Conservation (phyloP, 2,888 invertebrate genomes). For the Tridacna gigas region DNA sequence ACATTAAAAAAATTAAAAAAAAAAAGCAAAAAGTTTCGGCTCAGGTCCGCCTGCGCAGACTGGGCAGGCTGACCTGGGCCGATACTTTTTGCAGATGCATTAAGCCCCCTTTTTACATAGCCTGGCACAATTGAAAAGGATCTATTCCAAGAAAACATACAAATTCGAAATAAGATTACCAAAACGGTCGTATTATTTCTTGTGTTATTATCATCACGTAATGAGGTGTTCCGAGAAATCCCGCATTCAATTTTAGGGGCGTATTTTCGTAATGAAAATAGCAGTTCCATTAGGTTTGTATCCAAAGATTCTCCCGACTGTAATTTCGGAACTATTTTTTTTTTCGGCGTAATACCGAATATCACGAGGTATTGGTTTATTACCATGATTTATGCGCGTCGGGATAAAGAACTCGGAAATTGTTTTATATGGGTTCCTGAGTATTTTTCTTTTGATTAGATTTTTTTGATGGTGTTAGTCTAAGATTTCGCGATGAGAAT, state of each 20-base stretch:
- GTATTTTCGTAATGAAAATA: conserved; percentile 32
- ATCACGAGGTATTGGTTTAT: conserved; percentile 12
- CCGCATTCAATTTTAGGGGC: conserved; percentile 34
- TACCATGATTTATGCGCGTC: conserved; percentile 12
- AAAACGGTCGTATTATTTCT: no score
- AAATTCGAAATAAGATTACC: no score
- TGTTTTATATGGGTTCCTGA: conserved; percentile 18
- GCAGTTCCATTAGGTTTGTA: conserved; percentile 31
- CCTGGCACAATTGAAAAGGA: no score
- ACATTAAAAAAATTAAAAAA: no score
- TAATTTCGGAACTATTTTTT: conserved; percentile 40
- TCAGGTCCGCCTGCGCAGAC: no score
- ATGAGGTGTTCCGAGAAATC: no score
- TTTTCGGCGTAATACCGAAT: not conserved
- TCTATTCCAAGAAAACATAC: no score
- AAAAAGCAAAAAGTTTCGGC: no score
- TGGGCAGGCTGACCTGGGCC: no score
- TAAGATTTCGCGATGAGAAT: not conserved
- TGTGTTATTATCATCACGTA: no score
- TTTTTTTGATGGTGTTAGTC: not conserved
- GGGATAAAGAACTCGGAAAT: conserved; percentile 16
- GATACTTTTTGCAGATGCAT: no score
- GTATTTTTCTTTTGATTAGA: conserved; percentile 6
- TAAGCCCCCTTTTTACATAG: no score
- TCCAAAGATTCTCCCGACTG: conserved; percentile 8